These are phyloP conservation scores for Pheosia gnoma DNA, from an alignment of 2,888 invertebrate species.

Conservation along the genomic window DNA sequence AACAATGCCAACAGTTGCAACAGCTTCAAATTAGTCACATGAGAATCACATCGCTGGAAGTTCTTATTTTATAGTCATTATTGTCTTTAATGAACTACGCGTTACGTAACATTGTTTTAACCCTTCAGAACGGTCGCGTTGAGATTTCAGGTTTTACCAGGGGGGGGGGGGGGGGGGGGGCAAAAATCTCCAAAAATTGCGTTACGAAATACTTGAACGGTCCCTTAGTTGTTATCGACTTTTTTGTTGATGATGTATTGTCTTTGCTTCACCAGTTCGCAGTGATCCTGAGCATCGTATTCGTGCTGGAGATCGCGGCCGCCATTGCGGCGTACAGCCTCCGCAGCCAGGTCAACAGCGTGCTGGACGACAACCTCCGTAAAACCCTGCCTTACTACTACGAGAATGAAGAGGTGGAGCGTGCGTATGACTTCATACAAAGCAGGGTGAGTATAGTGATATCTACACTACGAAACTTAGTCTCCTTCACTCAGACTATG, in stretches of 20 bases:
- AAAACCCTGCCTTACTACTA: slow-evolving; percentile 85
- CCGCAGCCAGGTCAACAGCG: slow-evolving; percentile 84
- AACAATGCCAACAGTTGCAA: too few species aligned
- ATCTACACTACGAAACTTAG: neutral
- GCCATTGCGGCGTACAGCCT: slow-evolving; percentile 92
- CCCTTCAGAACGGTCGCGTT: too few species aligned
- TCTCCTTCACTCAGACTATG: too few species aligned
- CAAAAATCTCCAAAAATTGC: too few species aligned
- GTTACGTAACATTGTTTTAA: too few species aligned
- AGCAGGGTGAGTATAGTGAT: slow-evolving; percentile 86
- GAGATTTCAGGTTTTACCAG: too few species aligned
- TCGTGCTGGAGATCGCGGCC: slow-evolving; percentile 91
- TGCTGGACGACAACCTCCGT: slow-evolving; percentile 84
- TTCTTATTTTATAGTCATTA: too few species aligned
- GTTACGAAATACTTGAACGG: too few species aligned
- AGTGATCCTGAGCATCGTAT: slow-evolving; percentile 88
- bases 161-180: too few species aligned
- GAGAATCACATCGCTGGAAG: too few species aligned
- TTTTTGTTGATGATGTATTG: neutral
- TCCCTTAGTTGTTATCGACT: neutral
- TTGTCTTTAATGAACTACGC: too few species aligned
- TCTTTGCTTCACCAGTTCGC: slow-evolving; percentile 87
- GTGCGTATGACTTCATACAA: slow-evolving; percentile 91
- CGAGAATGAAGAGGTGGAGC: slow-evolving; percentile 81
- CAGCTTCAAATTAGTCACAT: too few species aligned